Evolutionary conservation across 23 tunicate genomes (phyloP).

Genomic region (Trididemnum clinides): DNA sequence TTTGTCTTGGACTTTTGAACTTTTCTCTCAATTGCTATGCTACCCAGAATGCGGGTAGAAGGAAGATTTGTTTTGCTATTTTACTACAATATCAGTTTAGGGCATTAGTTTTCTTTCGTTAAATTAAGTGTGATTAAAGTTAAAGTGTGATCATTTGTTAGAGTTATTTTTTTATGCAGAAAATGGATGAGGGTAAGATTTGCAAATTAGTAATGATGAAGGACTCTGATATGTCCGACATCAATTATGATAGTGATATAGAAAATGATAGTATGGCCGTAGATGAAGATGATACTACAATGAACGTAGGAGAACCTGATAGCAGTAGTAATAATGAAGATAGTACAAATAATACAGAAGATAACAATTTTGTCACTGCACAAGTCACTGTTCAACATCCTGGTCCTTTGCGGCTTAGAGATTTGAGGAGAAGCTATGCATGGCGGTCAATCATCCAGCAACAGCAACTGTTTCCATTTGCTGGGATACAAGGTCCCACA

Average conservation of each 20-base stretch:
- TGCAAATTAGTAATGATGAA: no score
- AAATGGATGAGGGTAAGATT: neutral
- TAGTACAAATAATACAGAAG: no score
- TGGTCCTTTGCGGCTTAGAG: neutral
- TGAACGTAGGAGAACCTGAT: neutral
- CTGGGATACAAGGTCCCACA: neutral
- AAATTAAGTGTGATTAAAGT: no score
- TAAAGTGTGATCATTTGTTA: neutral
- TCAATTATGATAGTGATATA: neutral
- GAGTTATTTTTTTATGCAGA: neutral
- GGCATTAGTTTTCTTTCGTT: no score
- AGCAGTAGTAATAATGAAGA: neutral
- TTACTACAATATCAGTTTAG: no score
- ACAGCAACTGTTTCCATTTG: neutral
- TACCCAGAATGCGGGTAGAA: no score
- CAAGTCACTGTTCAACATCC: neutral
- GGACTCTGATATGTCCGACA: neutral
- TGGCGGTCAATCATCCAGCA: neutral
- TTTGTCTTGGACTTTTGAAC: no score
- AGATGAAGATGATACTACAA: no score
- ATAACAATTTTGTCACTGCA: neutral
- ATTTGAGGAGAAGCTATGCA: no score
- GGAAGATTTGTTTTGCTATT: no score
- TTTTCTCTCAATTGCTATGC: no score
- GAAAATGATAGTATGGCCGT: no score